phyloP scores from a whole-genome alignment of 2,888 invertebrate genomes.

The Brenthis ino region DNA sequence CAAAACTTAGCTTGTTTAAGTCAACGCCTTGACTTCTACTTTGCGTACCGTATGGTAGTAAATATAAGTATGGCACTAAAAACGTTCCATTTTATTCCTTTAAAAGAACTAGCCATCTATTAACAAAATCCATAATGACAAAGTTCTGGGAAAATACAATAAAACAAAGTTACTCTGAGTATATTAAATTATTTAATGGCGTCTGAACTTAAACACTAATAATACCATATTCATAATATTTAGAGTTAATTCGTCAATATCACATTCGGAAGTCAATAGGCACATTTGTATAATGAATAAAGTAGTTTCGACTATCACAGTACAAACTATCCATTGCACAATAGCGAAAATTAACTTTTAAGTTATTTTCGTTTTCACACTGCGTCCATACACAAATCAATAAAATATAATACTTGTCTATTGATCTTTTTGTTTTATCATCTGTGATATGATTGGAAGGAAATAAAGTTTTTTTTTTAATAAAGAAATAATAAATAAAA shows the following conservation, averaged over 20 bases:
- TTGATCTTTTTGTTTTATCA: not conserved
- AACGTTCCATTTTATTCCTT: too few species aligned
- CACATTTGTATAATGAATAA: slow-evolving; percentile 29
- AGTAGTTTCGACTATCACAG: slow-evolving; percentile 41
- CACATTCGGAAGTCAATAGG: slow-evolving; percentile 53
- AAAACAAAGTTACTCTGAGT: slow-evolving; percentile 1
- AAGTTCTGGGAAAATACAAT: not conserved
- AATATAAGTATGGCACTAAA: too few species aligned
- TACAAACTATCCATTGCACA: slow-evolving; percentile 33
- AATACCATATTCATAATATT: slow-evolving; percentile 49
- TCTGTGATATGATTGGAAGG: not conserved
- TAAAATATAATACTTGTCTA: not conserved
- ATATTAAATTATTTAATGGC: slow-evolving; percentile 35
- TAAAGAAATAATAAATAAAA: too few species aligned
- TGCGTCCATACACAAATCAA: not conserved
- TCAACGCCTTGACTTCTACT: too few species aligned
- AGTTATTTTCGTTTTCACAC: not conserved
- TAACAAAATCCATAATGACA: too few species aligned
- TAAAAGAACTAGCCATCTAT: too few species aligned
- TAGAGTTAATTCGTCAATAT: slow-evolving; percentile 48
- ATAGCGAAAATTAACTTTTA: not conserved
- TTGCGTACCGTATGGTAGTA: too few species aligned
- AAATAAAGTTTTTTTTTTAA: too few species aligned
- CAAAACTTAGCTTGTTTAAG: too few species aligned
- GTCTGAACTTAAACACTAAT: slow-evolving; percentile 49